Base-by-base conservation (phyloP, 2,797 vertebrate genomes). In the Neostethus bicornis region DNA sequence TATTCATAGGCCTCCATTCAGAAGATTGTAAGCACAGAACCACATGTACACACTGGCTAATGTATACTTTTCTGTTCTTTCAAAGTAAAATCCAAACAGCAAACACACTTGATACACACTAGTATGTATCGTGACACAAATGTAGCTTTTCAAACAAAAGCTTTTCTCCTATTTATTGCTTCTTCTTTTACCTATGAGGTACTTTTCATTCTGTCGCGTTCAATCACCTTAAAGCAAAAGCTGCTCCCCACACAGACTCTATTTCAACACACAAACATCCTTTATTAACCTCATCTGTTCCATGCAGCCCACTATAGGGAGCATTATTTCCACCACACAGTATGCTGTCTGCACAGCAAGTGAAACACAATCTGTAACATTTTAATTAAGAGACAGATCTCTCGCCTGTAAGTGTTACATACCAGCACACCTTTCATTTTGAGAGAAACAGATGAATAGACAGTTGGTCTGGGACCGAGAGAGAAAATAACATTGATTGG, bases 381-480 rank as follows among this genome's bases (percentile, higher is more conserved):
- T 90, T 89, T 90, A 88, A 89, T 89, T 84, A 89, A 80, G 80
- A 82, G 68, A 75, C 79, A 75, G 68, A 74, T 84, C 77, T 83
- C 68, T 55, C 60, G 28, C 61, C 79, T 79, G 77, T 70, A 75
- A 87, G 83, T 80, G 80, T 86, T 84, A 82, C 87, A 87, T 88
- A 77, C 37, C 77, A 70, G 82, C 84, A 79, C 86, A 89, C 86
- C 88, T 92, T 91, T 85, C 89, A 87, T 86, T 60, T 88, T 85
- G 81, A 85, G 75, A 79, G 84, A 89, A 90, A 85, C 90, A 91
- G 89, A 91, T 88, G 87, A 90, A 87, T 77, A 85, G 85, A 87
- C 89, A 88, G 90, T 90, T 92, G 90, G 89, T 88, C 81, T 84
- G 87, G 86, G 87, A 88, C 73, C 62, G 69, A 74, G 80, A 83